A percentile compares a stretch with the other conserved stretches of the same genome.
phyloP scores from a whole-genome alignment of 2,888 invertebrate species.

The Eulithis testata region DNA sequence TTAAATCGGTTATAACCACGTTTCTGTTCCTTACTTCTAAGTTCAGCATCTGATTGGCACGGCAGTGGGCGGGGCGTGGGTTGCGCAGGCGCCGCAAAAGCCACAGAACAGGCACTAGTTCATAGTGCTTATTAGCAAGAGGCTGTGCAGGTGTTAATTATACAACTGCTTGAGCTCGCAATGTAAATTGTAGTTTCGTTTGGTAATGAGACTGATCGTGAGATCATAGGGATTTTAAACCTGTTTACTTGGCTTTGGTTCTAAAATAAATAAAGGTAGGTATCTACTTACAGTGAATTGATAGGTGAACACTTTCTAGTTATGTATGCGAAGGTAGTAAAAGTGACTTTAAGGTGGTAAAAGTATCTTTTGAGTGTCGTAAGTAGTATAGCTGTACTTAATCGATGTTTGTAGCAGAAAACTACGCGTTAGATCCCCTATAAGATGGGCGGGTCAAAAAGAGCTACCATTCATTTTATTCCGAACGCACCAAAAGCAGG shows the following conservation, averaged over 20 bases:
- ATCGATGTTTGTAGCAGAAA: no score
- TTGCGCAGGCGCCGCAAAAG: slow-evolving; percentile 55
- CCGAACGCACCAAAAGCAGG: no score
- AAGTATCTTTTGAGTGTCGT: no score
- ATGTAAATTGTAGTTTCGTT: slow-evolving; percentile 15
- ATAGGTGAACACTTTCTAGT: no score
- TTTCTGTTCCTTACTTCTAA: background rate
- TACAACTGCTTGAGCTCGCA: slow-evolving; percentile 37
- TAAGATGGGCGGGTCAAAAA: no score
- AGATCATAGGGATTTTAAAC: slow-evolving; percentile 16
- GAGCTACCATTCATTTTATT: no score
- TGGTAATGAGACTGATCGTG: slow-evolving; percentile 38
- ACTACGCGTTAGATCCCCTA: no score
- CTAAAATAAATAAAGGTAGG: background rate
- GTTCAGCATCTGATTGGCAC: slow-evolving; percentile 44
- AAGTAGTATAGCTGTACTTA: no score
- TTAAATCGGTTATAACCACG: background rate
- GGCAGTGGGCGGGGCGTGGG: slow-evolving; percentile 59
- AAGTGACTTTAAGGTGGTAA: no score
- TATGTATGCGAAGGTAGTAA: no score
- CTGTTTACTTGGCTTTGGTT: slow-evolving; percentile 29
- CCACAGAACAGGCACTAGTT: slow-evolving; percentile 14
- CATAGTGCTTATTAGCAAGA: slow-evolving; percentile 36
- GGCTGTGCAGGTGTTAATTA: slow-evolving; percentile 66
- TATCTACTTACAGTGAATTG: no score